These are phyloP conservation scores for Cepaea hortensis DNA, from an alignment of 2,888 invertebrate genomes.

Conservation along the genomic window DNA sequence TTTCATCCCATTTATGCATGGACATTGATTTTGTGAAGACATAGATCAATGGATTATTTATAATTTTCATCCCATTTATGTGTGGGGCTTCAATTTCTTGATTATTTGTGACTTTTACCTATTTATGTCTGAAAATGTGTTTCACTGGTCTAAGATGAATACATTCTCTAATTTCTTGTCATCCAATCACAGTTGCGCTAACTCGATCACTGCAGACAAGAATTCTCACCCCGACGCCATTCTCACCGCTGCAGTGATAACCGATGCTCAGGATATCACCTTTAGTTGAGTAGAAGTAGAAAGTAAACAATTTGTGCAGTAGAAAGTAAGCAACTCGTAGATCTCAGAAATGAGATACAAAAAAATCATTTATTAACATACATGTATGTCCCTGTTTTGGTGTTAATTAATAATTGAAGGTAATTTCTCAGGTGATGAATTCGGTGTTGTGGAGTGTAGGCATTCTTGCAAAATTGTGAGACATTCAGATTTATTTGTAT, in stretches of 20 bases:
- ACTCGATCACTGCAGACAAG: conserved; percentile 98
- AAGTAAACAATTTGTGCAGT: not conserved
- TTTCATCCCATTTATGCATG: too few relatives aligned
- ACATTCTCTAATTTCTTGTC: not conserved
- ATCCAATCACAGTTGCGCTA: conserved; percentile 85
- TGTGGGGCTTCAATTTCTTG: too few relatives aligned
- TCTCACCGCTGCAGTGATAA: conserved; percentile 92
- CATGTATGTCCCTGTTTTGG: not conserved
- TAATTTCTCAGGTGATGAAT: too few relatives aligned
- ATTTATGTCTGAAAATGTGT: too few relatives aligned
- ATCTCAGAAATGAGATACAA: not conserved
- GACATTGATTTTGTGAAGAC: too few relatives aligned
- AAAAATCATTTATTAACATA: not conserved
- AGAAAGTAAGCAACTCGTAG: not conserved
- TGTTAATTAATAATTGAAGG: not conserved
- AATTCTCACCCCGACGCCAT: conserved; percentile 92
- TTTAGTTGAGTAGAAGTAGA: conserved; percentile 8
- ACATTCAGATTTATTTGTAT: too few relatives aligned
- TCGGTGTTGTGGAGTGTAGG: too few relatives aligned
- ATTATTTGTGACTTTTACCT: too few relatives aligned
- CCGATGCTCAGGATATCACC: not conserved
- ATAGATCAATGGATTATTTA: too few relatives aligned
- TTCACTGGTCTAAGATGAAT: too few relatives aligned
- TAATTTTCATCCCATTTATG: too few relatives aligned
- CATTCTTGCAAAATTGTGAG: too few relatives aligned